phyloP scores from a whole-genome alignment of 2,888 invertebrate genomes.

The Parnassius mnemosyne region DNA sequence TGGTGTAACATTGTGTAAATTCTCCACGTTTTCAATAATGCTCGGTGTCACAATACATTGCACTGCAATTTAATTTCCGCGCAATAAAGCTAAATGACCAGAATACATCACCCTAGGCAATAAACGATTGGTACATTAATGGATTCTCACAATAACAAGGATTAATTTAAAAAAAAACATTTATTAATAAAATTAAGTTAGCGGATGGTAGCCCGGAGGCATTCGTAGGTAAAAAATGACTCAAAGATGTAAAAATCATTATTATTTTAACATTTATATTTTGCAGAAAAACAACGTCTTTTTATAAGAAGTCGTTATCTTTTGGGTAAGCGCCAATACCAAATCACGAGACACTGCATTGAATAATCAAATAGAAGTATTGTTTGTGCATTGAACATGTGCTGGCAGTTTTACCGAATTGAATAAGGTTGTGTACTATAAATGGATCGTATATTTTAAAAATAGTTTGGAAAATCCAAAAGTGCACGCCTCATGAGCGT shows the following conservation, averaged over 20 bases:
- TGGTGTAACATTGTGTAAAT: too few relatives aligned
- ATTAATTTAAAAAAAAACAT: too few relatives aligned
- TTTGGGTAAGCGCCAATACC: constrained; percentile 19
- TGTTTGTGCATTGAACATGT: constrained; percentile 13
- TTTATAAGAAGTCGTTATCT: constrained; percentile 16
- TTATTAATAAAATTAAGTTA: too few relatives aligned
- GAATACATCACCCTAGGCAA: constrained; percentile 6
- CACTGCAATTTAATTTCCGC: constrained; percentile 6
- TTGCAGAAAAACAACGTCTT: not conserved
- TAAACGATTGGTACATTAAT: constrained; percentile 8
- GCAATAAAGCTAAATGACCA: constrained; percentile 12
- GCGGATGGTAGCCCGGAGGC: too few relatives aligned
- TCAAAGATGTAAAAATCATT: too few relatives aligned
- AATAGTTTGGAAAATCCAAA: too few relatives aligned
- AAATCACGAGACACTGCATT: constrained; percentile 24
- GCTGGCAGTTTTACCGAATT: not conserved
- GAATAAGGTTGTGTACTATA: not conserved
- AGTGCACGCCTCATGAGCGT: too few relatives aligned
- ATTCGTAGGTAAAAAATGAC: too few relatives aligned
- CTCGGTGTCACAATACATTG: constrained; percentile 9
- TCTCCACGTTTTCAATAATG: too few relatives aligned
- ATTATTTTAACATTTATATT: too few relatives aligned
- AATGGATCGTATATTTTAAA: too few relatives aligned
- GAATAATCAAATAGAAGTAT: constrained; percentile 24
- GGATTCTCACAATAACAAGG: constrained; percentile 1